Conservation (phyloP, 2,113 vertebrate species). For the Datnioides undecimradiatus region DNA sequence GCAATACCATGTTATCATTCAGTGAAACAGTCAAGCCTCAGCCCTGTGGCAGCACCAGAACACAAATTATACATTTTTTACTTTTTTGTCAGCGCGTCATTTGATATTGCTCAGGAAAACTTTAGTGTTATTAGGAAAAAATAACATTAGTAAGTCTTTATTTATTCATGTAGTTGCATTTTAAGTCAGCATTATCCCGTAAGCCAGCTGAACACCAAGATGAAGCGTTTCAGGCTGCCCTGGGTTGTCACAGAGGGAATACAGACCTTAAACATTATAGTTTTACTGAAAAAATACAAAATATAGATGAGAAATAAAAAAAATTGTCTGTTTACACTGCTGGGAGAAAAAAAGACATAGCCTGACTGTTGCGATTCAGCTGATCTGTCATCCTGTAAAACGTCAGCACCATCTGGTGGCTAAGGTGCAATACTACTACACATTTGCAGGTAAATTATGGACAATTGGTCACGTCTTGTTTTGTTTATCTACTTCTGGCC, state of each 20-base stretch:
- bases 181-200: neutral
- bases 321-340: neutral
- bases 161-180: too few species aligned
- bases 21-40: too few species aligned
- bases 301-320: neutral
- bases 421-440: too few species aligned
- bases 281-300: neutral
- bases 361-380: neutral
- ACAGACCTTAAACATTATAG: neutral
- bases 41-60: too few species aligned
- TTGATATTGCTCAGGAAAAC: too few species aligned
- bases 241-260: neutral
- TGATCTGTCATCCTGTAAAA: neutral
- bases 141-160: too few species aligned
- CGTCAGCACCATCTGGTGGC: conserved; percentile 36
- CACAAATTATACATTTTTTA: too few species aligned
- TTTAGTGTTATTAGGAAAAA: too few species aligned
- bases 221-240: neutral
- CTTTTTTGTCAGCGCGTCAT: too few species aligned
- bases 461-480: neutral
- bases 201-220: neutral
- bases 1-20: neutral
- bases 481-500: neutral
- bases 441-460: too few species aligned
- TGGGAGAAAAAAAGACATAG: neutral